These are phyloP conservation scores for Akabosia matsudoensis DNA, from an alignment of 1,140 invertebrate species.

Conservation along the genomic window DNA sequence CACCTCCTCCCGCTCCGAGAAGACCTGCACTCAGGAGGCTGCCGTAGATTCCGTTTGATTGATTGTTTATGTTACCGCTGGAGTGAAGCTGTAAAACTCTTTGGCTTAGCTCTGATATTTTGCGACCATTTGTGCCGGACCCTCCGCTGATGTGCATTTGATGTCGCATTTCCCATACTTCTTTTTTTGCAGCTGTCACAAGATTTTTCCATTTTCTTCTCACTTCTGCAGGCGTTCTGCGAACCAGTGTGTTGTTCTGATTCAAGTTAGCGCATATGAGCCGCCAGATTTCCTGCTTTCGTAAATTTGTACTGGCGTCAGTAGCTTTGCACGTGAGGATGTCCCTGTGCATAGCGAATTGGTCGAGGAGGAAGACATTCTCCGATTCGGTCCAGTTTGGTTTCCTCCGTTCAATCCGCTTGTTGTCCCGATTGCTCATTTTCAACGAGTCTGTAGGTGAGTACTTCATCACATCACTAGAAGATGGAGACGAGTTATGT, in stretches of 20 bases:
- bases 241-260: conserved; percentile 42
- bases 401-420: conserved; percentile 40
- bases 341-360: conserved; percentile 43
- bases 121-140: conserved; percentile 22
- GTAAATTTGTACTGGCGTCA: conserved; percentile 44
- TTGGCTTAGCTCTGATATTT: conserved; percentile 46
- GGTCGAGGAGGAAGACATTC: conserved; percentile 46
- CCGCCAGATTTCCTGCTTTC: conserved; percentile 47
- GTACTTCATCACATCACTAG: conserved; percentile 28
- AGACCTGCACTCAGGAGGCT: conserved; percentile 17
- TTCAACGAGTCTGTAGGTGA: conserved; percentile 36
- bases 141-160: conserved; percentile 43
- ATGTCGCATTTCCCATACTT: conserved; percentile 47
- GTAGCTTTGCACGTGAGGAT: conserved; percentile 47
- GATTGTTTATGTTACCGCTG: conserved; percentile 25
- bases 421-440: conserved; percentile 37
- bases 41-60: conserved; percentile 14
- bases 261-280: conserved; percentile 46
- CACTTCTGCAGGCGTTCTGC: conserved; percentile 46
- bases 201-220: conserved; percentile 47
- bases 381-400: conserved; percentile 46
- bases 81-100: conserved; percentile 45
- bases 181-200: conserved; percentile 46
- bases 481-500: conserved; percentile 34
- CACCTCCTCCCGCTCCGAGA: conserved; percentile 9